Percentiles rank a stretch among this genome's conserved stretches.
Conservation (phyloP, 92 coral and sea anemone species). For the Zoanthus solanderi region DNA sequence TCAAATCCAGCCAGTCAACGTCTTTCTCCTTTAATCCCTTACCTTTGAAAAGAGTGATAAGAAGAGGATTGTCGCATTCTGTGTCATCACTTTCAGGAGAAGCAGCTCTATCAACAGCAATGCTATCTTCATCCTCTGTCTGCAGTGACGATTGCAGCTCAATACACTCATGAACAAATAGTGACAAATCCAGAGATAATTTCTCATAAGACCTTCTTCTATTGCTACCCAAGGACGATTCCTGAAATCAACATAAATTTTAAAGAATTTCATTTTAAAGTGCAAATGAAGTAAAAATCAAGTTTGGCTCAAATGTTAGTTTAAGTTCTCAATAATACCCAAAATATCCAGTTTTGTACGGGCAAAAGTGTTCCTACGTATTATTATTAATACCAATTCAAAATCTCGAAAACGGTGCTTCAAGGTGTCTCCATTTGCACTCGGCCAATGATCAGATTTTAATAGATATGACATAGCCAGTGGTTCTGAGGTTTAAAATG, state of each 20-base stretch:
- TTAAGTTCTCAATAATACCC: no score
- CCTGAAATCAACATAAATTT: neutral
- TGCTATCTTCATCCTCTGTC: slow-evolving; percentile 56
- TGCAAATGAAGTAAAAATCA: no score
- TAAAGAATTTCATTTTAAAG: neutral
- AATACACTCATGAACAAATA: slow-evolving; percentile 92
- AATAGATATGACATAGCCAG: no score
- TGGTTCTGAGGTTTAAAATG: no score
- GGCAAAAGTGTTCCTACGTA: no score
- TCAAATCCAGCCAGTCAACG: no score
- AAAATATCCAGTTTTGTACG: no score
- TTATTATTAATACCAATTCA: no score
- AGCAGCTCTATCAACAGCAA: slow-evolving; percentile 55
- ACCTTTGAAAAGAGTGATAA: slow-evolving; percentile 17
- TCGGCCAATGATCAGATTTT: no score
- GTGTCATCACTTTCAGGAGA: slow-evolving; percentile 73
- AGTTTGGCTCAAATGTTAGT: no score
- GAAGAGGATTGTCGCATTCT: slow-evolving; percentile 17
- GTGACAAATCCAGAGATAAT: slow-evolving; percentile 60
- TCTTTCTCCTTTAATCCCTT: neutral
- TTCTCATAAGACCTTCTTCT: slow-evolving; percentile 54
- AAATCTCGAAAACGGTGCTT: no score
- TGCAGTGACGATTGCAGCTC: slow-evolving; percentile 80
- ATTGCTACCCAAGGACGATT: neutral
- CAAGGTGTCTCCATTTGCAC: no score